phyloP scores from a whole-genome alignment of 1,140 invertebrate species.

The Piezodorus guildinii region DNA sequence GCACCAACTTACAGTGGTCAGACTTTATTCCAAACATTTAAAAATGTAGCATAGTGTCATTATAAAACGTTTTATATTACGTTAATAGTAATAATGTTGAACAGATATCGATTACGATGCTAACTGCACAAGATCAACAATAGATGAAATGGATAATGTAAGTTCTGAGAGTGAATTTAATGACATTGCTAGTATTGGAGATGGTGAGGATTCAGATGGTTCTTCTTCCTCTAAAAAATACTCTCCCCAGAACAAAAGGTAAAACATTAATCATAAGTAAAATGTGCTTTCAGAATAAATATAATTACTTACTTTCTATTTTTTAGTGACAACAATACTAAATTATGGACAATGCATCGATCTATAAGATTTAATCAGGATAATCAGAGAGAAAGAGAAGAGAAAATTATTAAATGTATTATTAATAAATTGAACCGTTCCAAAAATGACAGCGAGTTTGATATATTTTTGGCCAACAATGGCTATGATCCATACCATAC shows the following conservation, averaged over 20 bases:
- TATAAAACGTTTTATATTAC: no score
- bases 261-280: background rate
- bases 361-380: slow-evolving; percentile 73
- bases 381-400: slow-evolving; percentile 68
- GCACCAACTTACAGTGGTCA: no score
- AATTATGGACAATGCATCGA: slow-evolving; percentile 55
- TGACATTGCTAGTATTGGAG: slow-evolving; percentile 17
- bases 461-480: background rate
- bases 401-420: slow-evolving; percentile 34
- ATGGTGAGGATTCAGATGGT: slow-evolving; percentile 19
- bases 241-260: slow-evolving; percentile 11
- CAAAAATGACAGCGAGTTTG: slow-evolving; percentile 7
- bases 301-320: background rate
- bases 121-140: background rate
- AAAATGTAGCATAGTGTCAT: no score
- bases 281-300: background rate
- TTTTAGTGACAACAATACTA: slow-evolving; percentile 20
- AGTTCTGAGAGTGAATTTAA: slow-evolving; percentile 14
- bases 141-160: background rate
- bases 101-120: slow-evolving; percentile 12
- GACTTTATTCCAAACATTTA: no score
- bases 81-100: background rate
- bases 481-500: background rate
- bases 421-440: slow-evolving; percentile 10
- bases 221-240: slow-evolving; percentile 1